phyloP scores from a whole-genome alignment of 2,797 vertebrate genomes.

The Rachycentron canadum region DNA sequence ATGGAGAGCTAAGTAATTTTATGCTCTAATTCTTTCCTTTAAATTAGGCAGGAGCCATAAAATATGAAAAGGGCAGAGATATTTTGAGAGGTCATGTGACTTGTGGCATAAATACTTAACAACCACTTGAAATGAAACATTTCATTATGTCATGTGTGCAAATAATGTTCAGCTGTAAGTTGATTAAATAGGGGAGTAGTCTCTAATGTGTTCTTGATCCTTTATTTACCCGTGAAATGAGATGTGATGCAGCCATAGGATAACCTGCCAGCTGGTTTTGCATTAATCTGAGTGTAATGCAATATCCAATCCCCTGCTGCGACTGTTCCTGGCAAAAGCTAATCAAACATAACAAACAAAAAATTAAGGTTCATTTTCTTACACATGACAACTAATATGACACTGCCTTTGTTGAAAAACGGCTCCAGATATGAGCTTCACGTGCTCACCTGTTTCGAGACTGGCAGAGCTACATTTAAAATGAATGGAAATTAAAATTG shows the following conservation, averaged over 20 bases:
- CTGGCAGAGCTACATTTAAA: neutral
- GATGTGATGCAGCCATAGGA: constrained; percentile 70
- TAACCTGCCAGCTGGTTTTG: constrained; percentile 64
- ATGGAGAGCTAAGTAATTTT: constrained; percentile 76
- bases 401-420: neutral
- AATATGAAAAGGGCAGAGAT: constrained; percentile 82
- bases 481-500: neutral
- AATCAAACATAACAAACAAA: constrained; percentile 46
- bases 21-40: constrained; percentile 85
- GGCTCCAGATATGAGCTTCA: neutral
- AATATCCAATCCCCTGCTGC: constrained; percentile 53
- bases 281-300: constrained; percentile 63
- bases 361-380: constrained; percentile 33
- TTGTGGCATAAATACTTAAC: constrained; percentile 78
- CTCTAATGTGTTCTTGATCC: constrained; percentile 68
- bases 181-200: constrained; percentile 61
- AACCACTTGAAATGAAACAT: constrained; percentile 75
- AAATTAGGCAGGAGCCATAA: constrained; percentile 84
- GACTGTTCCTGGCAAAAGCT: constrained; percentile 45
- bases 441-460: constrained; percentile 2
- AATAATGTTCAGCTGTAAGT: constrained; percentile 67
- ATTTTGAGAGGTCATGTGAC: constrained; percentile 81
- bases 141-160: constrained; percentile 72
- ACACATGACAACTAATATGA: constrained; percentile 12
- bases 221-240: constrained; percentile 79